Conservation (phyloP, 2,113 vertebrate species). For the Sylvia atricapilla region DNA sequence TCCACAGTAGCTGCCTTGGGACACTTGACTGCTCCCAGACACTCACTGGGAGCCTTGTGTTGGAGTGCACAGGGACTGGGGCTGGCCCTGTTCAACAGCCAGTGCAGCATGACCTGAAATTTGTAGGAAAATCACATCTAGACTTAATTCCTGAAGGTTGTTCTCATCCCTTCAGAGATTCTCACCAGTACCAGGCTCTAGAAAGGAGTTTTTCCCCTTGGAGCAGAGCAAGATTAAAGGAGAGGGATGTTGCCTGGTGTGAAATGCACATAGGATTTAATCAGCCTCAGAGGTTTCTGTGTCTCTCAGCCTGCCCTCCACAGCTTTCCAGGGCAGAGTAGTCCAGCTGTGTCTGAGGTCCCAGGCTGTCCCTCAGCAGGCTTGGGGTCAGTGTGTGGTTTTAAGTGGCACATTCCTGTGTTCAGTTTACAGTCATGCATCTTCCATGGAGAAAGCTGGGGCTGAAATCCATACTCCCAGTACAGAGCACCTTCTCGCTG, state of each 20-base stretch:
- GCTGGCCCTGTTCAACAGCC: neutral
- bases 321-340: neutral
- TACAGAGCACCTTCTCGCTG: neutral
- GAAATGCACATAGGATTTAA: neutral
- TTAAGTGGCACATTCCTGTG: neutral
- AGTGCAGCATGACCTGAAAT: neutral
- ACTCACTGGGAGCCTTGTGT: accelerated
- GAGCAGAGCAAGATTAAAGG: neutral
- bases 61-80: neutral
- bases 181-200: neutral
- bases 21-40: neutral
- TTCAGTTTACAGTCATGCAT: neutral
- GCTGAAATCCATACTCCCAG: neutral
- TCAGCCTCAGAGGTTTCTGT: neutral
- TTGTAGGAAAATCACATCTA: neutral
- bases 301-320: neutral
- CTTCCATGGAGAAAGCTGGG: neutral
- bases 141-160: neutral
- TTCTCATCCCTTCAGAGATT: neutral
- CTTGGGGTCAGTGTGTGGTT: neutral
- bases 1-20: neutral
- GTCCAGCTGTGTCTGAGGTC: accelerated
- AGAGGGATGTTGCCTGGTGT: neutral
- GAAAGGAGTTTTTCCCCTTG: neutral
- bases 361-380: neutral